Percentiles rank a stretch among this genome's conserved stretches.
phyloP scores from a whole-genome alignment of 2,797 vertebrate species.

The Petrocephalus schoutedeni region DNA sequence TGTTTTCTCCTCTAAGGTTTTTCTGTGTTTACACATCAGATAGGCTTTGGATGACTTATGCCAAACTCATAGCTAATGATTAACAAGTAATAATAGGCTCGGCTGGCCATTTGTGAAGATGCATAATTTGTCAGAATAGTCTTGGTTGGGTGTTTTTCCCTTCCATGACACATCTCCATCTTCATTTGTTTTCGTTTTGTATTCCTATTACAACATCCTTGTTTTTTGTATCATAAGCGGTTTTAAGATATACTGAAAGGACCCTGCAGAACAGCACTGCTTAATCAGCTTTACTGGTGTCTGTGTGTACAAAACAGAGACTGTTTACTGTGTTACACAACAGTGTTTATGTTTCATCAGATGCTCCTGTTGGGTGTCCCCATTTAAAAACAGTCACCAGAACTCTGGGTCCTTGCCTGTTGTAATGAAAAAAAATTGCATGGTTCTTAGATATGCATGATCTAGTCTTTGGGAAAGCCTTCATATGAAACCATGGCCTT shows the following conservation, averaged over 20 bases:
- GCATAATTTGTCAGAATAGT: conserved; percentile 65
- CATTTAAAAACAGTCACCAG: not conserved
- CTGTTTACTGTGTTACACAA: conserved; percentile 29
- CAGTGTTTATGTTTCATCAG: conserved; percentile 31
- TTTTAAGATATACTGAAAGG: not conserved
- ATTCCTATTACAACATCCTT: not conserved
- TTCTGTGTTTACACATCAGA: not conserved
- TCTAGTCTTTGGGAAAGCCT: not conserved
- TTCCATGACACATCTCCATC: not conserved
- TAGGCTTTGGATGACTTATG: not conserved
- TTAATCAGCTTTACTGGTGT: conserved; percentile 21
- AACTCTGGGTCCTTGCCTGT: not conserved
- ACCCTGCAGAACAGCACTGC: not conserved
- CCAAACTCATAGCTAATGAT: conserved; percentile 52
- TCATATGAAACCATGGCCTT: not conserved
- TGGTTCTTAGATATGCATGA: not conserved
- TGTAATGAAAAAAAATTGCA: not conserved
- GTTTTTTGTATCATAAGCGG: not conserved
- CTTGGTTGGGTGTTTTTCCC: conserved; percentile 5
- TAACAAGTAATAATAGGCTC: conserved; percentile 61
- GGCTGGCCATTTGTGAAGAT: conserved; percentile 62
- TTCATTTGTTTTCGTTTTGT: not conserved
- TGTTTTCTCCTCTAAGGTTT: not conserved
- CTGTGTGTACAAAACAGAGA: conserved; percentile 52
- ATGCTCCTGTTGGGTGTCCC: conserved; percentile 17